Percentiles rank a stretch among this genome's conserved stretches.
These are phyloP conservation scores for Oligia fasciuncula DNA, from an alignment of 2,888 invertebrate species.

Conservation along the genomic window DNA sequence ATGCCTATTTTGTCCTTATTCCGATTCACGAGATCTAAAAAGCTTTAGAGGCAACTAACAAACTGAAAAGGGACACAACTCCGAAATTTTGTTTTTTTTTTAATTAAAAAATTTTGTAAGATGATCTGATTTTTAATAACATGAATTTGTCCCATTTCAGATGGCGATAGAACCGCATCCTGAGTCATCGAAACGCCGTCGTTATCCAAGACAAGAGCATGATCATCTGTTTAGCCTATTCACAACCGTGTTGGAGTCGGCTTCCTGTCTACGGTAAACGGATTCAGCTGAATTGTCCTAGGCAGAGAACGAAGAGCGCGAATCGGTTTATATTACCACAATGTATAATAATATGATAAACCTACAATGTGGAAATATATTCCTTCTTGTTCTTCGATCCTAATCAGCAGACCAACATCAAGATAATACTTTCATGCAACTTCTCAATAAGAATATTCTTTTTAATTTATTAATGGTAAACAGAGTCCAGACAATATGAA, in stretches of 20 bases:
- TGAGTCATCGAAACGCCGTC: not conserved
- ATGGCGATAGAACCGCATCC: not conserved
- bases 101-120: not conserved
- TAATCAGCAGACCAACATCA: too few relatives aligned
- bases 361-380: too few relatives aligned
- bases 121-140: not conserved
- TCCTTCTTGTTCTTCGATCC: too few relatives aligned
- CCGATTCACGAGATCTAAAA: too few relatives aligned
- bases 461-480: too few relatives aligned
- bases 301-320: not conserved
- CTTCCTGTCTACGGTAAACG: not conserved
- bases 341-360: not conserved
- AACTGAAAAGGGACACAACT: too few relatives aligned
- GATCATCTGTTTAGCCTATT: not conserved
- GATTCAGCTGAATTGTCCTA: not conserved
- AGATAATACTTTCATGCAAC: too few relatives aligned
- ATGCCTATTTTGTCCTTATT: too few relatives aligned
- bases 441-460: too few relatives aligned
- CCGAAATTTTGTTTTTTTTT: too few relatives aligned
- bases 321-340: not conserved
- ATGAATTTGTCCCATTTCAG: not conserved
- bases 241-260: not conserved
- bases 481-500: too few relatives aligned
- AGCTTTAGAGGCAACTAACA: too few relatives aligned
- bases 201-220: not conserved